Conservation (phyloP, 2,113 vertebrate species). For the Chascanopsetta lugubris region DNA sequence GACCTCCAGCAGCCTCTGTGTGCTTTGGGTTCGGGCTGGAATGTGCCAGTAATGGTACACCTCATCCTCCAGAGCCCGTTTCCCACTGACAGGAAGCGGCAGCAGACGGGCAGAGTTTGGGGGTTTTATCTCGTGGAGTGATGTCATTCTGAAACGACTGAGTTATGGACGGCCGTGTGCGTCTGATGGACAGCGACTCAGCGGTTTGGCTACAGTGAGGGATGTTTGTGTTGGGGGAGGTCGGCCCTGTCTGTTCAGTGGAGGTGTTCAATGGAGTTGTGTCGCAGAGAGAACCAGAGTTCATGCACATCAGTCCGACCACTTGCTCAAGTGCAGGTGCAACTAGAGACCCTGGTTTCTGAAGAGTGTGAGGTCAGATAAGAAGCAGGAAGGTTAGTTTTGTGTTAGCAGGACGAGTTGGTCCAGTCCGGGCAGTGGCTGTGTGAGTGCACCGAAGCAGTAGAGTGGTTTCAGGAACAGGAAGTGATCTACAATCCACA, state of each 20-base stretch:
- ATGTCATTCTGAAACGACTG: constrained; percentile 54
- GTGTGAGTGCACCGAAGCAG: too few relatives aligned
- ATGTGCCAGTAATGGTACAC: constrained; percentile 52
- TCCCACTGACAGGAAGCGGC: constrained; percentile 32
- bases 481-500: too few relatives aligned
- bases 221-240: not conserved
- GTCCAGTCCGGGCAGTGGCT: too few relatives aligned
- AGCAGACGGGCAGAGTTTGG: constrained; percentile 20
- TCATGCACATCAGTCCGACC: not conserved
- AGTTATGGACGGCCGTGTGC: constrained; percentile 44
- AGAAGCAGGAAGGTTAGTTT: too few relatives aligned
- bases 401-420: too few relatives aligned
- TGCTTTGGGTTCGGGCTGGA: constrained; percentile 54
- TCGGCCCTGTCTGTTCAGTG: not conserved
- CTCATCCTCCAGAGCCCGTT: constrained; percentile 15
- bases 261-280: not conserved
- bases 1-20: constrained; percentile 35
- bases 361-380: too few relatives aligned
- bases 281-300: not conserved
- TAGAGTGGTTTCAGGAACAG: too few relatives aligned
- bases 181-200: constrained; percentile 31
- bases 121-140: constrained; percentile 29
- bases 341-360: too few relatives aligned
- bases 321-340: not conserved
- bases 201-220: not conserved